Percentiles rank a stretch among this genome's conserved stretches.
These are phyloP conservation scores for Peromyscus nudipes DNA, from an alignment of 2,797 vertebrate species.

Conservation along the genomic window DNA sequence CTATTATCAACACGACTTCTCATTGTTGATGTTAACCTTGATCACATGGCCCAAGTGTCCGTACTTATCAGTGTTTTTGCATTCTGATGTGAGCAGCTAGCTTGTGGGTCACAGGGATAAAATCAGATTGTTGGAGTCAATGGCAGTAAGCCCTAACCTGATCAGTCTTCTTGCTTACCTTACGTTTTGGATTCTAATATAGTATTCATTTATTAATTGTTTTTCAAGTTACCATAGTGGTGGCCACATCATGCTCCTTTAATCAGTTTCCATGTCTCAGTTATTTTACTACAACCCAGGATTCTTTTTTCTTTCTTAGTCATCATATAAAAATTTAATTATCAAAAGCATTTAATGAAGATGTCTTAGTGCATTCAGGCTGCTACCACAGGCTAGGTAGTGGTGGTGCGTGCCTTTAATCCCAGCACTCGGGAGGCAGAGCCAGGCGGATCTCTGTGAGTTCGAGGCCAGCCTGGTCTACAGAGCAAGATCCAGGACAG, in stretches of 20 bases:
- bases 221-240: background rate
- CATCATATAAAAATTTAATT: background rate
- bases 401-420: no score
- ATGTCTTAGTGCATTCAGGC: background rate
- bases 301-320: background rate
- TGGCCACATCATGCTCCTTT: background rate
- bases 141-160: background rate
- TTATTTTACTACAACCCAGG: background rate
- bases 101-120: background rate
- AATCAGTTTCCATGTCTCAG: background rate
- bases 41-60: background rate
- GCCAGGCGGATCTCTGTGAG: no score
- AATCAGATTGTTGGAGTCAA: background rate
- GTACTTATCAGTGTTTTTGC: background rate
- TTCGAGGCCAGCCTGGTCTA: no score
- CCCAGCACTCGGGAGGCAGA: no score
- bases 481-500: no score
- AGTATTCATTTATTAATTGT: background rate
- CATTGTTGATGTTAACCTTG: background rate
- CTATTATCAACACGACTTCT: background rate
- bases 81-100: background rate
- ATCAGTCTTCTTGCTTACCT: background rate
- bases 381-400: background rate
- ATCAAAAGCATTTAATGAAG: background rate
- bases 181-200: background rate